phyloP scores from a whole-genome alignment of 2,888 invertebrate species.

The Pyrocoelia pectoralis region DNA sequence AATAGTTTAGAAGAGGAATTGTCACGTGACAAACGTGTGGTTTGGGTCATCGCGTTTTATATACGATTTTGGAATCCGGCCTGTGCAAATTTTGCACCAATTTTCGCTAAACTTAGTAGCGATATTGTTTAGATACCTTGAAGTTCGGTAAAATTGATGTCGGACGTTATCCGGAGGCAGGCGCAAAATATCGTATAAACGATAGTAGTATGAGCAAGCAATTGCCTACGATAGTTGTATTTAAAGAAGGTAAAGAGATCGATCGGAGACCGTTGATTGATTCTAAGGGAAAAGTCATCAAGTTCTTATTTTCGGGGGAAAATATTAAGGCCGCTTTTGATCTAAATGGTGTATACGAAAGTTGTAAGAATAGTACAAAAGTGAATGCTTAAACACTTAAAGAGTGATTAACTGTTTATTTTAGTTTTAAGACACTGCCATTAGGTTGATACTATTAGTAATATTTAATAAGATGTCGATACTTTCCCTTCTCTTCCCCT shows the following conservation, averaged over 20 bases:
- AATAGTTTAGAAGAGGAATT: constrained; percentile 83
- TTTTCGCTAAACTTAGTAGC: constrained; percentile 86
- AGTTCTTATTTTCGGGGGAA: constrained; percentile 81
- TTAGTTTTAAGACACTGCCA: too few species aligned
- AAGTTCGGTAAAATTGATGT: constrained; percentile 97
- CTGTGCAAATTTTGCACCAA: constrained; percentile 92
- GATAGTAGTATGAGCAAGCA: constrained; percentile 93
- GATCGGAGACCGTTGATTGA: constrained; percentile 84
- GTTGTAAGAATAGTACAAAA: constrained; percentile 78
- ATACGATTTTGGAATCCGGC: constrained; percentile 98
- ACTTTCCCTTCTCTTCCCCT: too few species aligned
- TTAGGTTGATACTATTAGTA: too few species aligned
- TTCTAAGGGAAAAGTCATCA: constrained; percentile 80
- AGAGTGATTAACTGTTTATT: constrained; percentile 45
- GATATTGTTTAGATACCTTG: constrained; percentile 81
- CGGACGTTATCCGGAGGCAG: constrained; percentile 85
- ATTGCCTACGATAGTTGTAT: constrained; percentile 88
- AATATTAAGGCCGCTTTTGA: constrained; percentile 90
- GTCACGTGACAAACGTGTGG: constrained; percentile 67
- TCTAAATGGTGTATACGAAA: constrained; percentile 83
- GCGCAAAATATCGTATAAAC: constrained; percentile 80
- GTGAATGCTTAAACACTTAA: constrained; percentile 34
- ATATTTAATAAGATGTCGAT: too few species aligned
- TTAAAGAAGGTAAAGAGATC: constrained; percentile 84
- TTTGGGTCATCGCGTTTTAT: constrained; percentile 92